Base-by-base conservation (phyloP, 1,140 invertebrate species). In the Bombus confusus region DNA sequence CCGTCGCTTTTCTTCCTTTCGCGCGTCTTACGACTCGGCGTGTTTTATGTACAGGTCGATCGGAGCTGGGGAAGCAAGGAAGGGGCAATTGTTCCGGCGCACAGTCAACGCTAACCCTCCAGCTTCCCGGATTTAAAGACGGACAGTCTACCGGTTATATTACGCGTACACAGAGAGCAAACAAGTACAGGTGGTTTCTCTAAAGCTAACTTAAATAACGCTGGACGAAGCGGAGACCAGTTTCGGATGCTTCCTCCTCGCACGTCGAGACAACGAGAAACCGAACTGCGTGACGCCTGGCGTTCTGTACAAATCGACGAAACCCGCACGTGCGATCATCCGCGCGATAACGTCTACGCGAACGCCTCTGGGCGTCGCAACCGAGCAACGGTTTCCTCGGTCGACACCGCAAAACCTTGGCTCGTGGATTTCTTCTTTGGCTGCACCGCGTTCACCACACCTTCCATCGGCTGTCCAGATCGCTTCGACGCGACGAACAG, bases 11-110 rank as follows among this genome's bases (percentile, higher is more conserved):
- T 37, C 52, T 25, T 34, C 18, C 37, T 57, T 52, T 15, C 25
- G 4, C 25, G 18, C 18, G 6, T n/a, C 3, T 43, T 31, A 9
- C n/a, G 41, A 47, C n/a, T 43, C 31, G 31, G 34, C 15, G 6
- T 18, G 22, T 10, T 34, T 66, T 88, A 88, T 88, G 57, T 88
- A 88, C 87, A 88, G 28, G 3, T 84, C n/a, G 37, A 57, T 64
- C 28, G 28, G 57, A 82, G 41, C 66, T 76, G 59, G 62, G 47
- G 52, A 80, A 47, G 22, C n/a, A 18, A 15, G 22, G 39, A 41
- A 18, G 28, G 47, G 47, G 47, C 18, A 22, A 52, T 52, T 52
- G 0, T 52, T 52, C 18, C 18, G 18, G 47, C 47, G 47, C 6
- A 22, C 18, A 52, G 6, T 22, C 10, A 15, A 39, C 28, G 39